Base-by-base conservation (phyloP, 2,888 invertebrate genomes). In the Andricus quercusramuli region DNA sequence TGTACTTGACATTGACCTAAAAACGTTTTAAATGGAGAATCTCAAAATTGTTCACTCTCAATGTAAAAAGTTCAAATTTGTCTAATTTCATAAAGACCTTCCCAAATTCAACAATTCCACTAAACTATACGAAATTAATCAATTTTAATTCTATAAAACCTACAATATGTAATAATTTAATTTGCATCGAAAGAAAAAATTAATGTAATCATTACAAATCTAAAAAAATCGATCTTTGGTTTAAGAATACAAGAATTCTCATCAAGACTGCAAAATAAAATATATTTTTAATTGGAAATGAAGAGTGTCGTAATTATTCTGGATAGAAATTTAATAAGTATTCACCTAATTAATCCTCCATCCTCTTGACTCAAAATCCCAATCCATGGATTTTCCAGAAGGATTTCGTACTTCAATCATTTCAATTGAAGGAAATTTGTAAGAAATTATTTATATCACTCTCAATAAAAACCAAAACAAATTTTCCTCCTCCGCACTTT, bases 401-500 rank as follows among this genome's bases (percentile, higher is more conserved):
- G 5, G 25, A 62, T 62, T 25, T 25, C 1, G 3, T 22, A 25
- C 22, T 25, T 25, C 6, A 62, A 62, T 15, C 25, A 25, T 15
- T 62, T 62, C 4, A 25, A 62, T 62, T 62, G 25, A 4, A 15
- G 15, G 13, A 25, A 25, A 62, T 25, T 62, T 3, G 25, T 15
- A 15, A 25, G 15, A 62, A 62, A 62, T 22, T 15, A 15, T 15
- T 25, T 15, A 15, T 25, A 62, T 62, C 25, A 62, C 15, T 22
- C 6, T 56, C 25, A 13, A 25, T 6, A 25, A 15, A 25, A 62
- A 62, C 11, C 0, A 15, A 25, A 25, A 13, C 25, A 25, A 62
- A 56, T n/a, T n/a, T 47, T 47, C 15, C 25, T 25, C 4, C 25
- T 68, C n/a, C n/a, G 32, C n/a, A 47, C 74, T 74, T 84, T 89